Conservation (phyloP, 1,140 invertebrate genomes). For the Dendroctonus ponderosae region DNA sequence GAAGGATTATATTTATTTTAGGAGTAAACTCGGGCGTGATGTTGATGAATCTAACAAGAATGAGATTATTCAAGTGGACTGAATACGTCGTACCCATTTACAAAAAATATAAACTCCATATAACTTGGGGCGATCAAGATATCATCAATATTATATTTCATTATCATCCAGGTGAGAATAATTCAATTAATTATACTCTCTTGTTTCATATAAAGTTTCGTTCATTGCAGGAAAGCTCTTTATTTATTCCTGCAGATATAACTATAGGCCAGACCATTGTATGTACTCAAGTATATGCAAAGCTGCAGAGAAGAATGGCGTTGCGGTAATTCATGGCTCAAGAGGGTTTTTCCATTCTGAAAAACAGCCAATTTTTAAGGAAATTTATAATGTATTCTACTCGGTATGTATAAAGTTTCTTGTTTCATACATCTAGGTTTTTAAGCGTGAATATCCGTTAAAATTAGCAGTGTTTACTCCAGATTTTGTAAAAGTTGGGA, state of each 20-base stretch:
- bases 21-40: conserved; percentile 96
- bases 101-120: conserved; percentile 79
- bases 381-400: conserved; percentile 71
- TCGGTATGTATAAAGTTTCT: conserved; percentile 52
- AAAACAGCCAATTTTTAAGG: conserved; percentile 84
- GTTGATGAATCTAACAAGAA: conserved; percentile 93
- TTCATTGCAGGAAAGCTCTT: conserved; percentile 69
- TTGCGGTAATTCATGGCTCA: conserved; percentile 85
- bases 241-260: conserved; percentile 82
- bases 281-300: conserved; percentile 88
- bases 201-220: too few relatives aligned
- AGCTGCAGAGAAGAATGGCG: conserved; percentile 71
- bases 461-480: too few relatives aligned
- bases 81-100: conserved; percentile 81
- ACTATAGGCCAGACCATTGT: conserved; percentile 92
- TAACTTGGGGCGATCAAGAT: conserved; percentile 97
- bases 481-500: not conserved
- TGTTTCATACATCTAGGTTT: too few relatives aligned
- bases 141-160: conserved; percentile 96
- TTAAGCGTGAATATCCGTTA: too few relatives aligned
- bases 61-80: conserved; percentile 83
- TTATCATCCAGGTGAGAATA: conserved; percentile 69
- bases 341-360: conserved; percentile 77
- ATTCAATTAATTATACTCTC: not conserved
- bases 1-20: conserved; percentile 45